phyloP scores from a whole-genome alignment of 2,888 invertebrate species.

The Aspidiotus destructor region DNA sequence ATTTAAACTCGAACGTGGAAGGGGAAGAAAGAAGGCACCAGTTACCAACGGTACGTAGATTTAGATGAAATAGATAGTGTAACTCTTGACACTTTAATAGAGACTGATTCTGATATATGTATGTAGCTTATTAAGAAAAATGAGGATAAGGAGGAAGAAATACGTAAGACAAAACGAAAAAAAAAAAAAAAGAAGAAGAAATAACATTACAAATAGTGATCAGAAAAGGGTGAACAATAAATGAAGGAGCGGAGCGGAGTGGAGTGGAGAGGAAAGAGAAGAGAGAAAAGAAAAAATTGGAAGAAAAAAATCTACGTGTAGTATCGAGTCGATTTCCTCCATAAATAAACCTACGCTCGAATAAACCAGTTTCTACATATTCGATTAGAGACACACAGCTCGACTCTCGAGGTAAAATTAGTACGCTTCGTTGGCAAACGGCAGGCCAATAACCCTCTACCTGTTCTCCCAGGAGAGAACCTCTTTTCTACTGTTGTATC shows the following conservation, averaged over 20 bases:
- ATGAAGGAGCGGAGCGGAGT: background rate
- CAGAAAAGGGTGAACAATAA: too few species aligned
- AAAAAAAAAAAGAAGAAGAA: too few species aligned
- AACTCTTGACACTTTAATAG: too few species aligned
- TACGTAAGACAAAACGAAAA: too few species aligned
- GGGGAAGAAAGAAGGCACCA: too few species aligned
- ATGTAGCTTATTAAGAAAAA: too few species aligned
- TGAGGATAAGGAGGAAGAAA: too few species aligned
- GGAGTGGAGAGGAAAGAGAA: background rate
- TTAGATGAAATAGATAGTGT: too few species aligned
- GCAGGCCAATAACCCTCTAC: constrained; percentile 30
- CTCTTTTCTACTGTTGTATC: background rate
- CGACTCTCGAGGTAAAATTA: constrained; percentile 16
- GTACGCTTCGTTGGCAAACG: constrained; percentile 9
- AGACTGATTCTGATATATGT: too few species aligned
- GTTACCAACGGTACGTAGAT: too few species aligned
- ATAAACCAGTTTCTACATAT: constrained; percentile 27
- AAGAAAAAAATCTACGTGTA: background rate
- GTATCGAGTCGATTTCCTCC: constrained; percentile 28
- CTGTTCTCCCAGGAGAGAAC: background rate
- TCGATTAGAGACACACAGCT: constrained; percentile 27
- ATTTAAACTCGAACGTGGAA: too few species aligned
- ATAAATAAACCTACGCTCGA: constrained; percentile 31
- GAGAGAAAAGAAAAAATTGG: constrained; percentile 9
- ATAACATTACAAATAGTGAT: too few species aligned